Evolutionary conservation across 2,113 vertebrate genomes (phyloP).

Genomic region (Heliornis fulica): DNA sequence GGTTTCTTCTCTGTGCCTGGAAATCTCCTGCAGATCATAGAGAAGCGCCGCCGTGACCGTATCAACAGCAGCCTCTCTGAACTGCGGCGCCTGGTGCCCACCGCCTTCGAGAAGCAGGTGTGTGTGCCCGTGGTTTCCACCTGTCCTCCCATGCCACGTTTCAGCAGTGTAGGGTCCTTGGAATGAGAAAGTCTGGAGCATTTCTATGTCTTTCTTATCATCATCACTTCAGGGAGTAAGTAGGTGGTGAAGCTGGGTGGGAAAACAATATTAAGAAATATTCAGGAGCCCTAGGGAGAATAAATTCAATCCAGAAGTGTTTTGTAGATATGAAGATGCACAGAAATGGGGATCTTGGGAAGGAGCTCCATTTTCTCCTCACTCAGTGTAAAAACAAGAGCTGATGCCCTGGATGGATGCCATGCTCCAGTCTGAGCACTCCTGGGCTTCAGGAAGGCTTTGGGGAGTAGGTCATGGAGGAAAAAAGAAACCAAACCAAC

Average conservation of each 20-base stretch:
- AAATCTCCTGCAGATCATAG: conserved; percentile 82
- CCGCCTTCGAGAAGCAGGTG: conserved; percentile 92
- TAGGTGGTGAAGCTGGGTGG: not conserved
- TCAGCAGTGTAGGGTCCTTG: not conserved
- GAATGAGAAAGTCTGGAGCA: not conserved
- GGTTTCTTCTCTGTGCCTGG: not conserved
- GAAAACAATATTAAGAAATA: not conserved
- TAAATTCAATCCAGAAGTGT: not conserved
- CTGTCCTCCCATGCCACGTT: not conserved
- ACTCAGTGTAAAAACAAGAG: not conserved
- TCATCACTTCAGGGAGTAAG: not conserved
- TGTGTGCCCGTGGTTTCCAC: not conserved
- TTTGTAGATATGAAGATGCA: not conserved
- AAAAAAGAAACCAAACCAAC: not conserved
- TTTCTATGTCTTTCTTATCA: not conserved
- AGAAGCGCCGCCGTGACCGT: conserved; percentile 91
- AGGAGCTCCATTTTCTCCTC: not conserved
- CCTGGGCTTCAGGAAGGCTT: not conserved
- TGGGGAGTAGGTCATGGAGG: not conserved
- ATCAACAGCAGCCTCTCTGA: conserved; percentile 96
- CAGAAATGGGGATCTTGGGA: not conserved
- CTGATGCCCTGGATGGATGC: not conserved
- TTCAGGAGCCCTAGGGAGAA: not conserved
- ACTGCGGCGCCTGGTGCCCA: conserved; percentile 89
- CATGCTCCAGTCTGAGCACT: not conserved